Base-by-base conservation (phyloP, 2,113 vertebrate species). In the Lethenteron reissneri region DNA sequence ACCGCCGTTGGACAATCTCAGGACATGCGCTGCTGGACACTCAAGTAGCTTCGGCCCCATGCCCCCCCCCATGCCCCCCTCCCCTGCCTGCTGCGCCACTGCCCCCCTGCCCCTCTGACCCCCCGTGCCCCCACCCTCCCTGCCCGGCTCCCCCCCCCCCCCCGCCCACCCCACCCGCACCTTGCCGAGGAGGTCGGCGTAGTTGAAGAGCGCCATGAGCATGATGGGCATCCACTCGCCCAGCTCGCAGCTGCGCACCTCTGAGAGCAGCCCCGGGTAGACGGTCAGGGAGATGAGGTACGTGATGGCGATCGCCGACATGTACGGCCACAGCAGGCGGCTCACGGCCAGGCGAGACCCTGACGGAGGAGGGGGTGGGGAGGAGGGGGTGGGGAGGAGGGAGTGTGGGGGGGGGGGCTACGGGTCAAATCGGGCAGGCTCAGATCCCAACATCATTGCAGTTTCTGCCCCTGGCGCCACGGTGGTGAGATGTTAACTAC, bases 151-250 rank as follows among this genome's bases (percentile, higher is more conserved):
- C 6, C 41, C 41, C 2, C 41, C 5, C 41, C 41, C 5, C 41
- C 41, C 41, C 41, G 41, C 41, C 41, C 41, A 41, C 41, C 41
- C 41, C 41, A 41, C 41, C 41, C 83, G 80, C 78, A 94, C 94
- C 88, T 97, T 97, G 78, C 94, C 94, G 0, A 97, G 89, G 4
- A 97, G 95, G 79, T 99, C 94, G 0, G 94, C 89, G 77, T 97
- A 88, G 83, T 99, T 99, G 83, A 99, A 99, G 70, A 90, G 85
- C n/a, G 94, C 94, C 94, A 99, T 99, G 82, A 95, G 86, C 74
- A 97, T 86, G 75, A 97, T 99, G 74, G 94, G 94, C 58, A 99
- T 84, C 94, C 92, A 97, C 59, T 99, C 94, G 17, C 89, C 92
- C 56, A 96, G 79, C 0, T 80, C 83, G 57, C 75, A 78, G 79